A percentile compares a stretch with the other conserved stretches of the same genome.
These are phyloP conservation scores for Bibio marci DNA, from an alignment of 2,888 invertebrate species.

Conservation along the genomic window DNA sequence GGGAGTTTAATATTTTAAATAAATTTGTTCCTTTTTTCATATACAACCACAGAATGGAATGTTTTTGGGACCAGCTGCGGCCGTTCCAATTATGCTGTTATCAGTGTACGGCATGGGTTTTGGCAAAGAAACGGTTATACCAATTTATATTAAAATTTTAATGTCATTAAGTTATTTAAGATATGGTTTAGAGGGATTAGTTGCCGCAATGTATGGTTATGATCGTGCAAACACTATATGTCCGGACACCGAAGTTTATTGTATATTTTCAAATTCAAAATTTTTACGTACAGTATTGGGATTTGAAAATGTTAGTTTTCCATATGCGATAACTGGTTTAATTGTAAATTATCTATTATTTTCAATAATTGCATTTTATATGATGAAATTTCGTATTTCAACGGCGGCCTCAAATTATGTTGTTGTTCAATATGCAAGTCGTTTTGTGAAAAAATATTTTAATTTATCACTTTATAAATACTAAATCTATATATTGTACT, in stretches of 20 bases:
- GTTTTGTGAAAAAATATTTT: constrained; percentile 47
- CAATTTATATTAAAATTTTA: constrained; percentile 55
- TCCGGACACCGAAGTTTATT: constrained; percentile 49
- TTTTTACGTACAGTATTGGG: constrained; percentile 60
- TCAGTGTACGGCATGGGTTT: constrained; percentile 78
- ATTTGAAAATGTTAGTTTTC: constrained; percentile 50
- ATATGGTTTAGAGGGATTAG: constrained; percentile 64
- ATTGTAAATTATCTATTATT: constrained; percentile 51
- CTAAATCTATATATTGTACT: no score
- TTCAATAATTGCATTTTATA: constrained; percentile 49
- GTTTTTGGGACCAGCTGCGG: constrained; percentile 73
- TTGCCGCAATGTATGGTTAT: constrained; percentile 63
- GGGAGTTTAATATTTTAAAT: not conserved
- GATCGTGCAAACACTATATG: constrained; percentile 58
- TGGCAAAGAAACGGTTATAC: constrained; percentile 47
- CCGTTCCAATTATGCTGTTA: constrained; percentile 75
- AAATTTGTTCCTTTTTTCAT: not conserved
- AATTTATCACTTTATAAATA: constrained; percentile 31
- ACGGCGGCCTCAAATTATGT: constrained; percentile 49
- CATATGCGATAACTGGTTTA: constrained; percentile 49
- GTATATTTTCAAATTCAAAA: constrained; percentile 55
- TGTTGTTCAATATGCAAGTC: constrained; percentile 49
- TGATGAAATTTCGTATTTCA: constrained; percentile 51
- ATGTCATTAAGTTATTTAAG: constrained; percentile 72
- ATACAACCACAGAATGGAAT: constrained; percentile 52